Evolutionary conservation across 2,797 vertebrate species (phyloP).

Genomic region (Phoeniculus purpureus): DNA sequence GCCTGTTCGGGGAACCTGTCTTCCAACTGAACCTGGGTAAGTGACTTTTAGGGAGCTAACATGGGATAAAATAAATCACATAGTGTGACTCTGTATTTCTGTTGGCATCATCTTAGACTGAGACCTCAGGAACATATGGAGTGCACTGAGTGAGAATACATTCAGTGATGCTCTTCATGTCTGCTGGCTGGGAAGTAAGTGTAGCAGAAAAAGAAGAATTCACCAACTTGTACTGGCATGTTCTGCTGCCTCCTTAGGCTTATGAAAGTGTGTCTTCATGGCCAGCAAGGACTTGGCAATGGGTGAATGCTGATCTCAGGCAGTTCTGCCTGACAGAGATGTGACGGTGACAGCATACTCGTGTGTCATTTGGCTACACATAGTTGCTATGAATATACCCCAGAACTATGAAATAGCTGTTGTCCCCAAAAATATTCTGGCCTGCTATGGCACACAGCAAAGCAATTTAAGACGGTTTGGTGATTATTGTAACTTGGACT

Average conservation of each 20-base stretch:
- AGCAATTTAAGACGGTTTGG: background rate
- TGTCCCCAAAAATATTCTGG: background rate
- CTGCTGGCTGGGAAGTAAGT: slow-evolving; percentile 46
- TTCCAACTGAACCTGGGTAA: background rate
- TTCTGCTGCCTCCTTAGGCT: slow-evolving; percentile 25
- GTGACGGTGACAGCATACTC: background rate
- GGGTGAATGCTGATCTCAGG: background rate
- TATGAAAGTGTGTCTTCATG: background rate
- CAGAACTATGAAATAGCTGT: background rate
- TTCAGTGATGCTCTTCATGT: slow-evolving; percentile 18
- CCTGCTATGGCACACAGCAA: background rate
- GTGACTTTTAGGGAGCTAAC: background rate
- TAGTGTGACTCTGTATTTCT: background rate
- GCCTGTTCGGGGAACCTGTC: background rate
- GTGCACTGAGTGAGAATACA: slow-evolving; percentile 42
- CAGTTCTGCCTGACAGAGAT: background rate
- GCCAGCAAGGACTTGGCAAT: slow-evolving; percentile 26
- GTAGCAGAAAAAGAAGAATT: slow-evolving; percentile 42
- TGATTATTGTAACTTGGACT: background rate
- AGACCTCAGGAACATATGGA: slow-evolving; percentile 35
- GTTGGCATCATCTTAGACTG: slow-evolving; percentile 7
- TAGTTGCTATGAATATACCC: background rate
- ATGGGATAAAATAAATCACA: background rate
- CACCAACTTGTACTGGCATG: slow-evolving; percentile 48
- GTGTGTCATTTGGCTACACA: background rate